Evolutionary conservation across 2,797 vertebrate genomes (phyloP), one percentile per base, ranked within the genome.

Genomic region (Takifugu ocellatus): DNA sequence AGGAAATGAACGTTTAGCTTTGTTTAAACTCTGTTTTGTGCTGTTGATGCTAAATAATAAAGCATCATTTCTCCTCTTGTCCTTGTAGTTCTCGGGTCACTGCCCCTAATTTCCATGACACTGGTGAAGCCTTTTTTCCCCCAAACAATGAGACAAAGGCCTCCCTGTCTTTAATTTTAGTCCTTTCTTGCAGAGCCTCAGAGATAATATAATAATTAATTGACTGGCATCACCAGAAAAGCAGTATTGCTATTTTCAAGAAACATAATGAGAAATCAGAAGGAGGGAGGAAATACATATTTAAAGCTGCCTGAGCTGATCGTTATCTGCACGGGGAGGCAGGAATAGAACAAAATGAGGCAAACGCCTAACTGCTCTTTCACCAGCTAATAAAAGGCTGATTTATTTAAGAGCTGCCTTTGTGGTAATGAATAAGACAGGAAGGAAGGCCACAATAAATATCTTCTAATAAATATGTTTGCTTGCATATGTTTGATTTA

Each of bases 41-140:
- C 51, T 59, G 25, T 52, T 43, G 50, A 53, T 52, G 21, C 62
- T 56, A 24, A 66, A 57, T 61, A 66, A 52, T 65, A 47, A 52
- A 49, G 43, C 14, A 25, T 47, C 17, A 7, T 2, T 25, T 39
- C 50, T 44, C 45, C 52, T 64, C 44, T 56, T 56, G 27, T 61
- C 39, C 44, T 56, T 25, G 49, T 54, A 56, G 68, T 64, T 60
- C 48, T 71, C 60, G 73, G 66, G 70, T 70, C 62, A 54, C 56
- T 70, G 81, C 69, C 69, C 51, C 59, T 79, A 70, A 82, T 83
- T 82, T 85, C 77, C 79, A 85, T 82, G 70, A 77, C 75, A 71
- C 79, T 74, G 56, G 59, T 66, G 74, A 71, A 77, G 67, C 73
- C 74, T 75, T 80, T 75, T 72, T 39, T 3, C 33, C 66, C 62